A percentile compares a stretch with the other conserved stretches of the same genome.
phyloP scores from a whole-genome alignment of 2,888 invertebrate genomes.

The Agonopterix alstromeriana region DNA sequence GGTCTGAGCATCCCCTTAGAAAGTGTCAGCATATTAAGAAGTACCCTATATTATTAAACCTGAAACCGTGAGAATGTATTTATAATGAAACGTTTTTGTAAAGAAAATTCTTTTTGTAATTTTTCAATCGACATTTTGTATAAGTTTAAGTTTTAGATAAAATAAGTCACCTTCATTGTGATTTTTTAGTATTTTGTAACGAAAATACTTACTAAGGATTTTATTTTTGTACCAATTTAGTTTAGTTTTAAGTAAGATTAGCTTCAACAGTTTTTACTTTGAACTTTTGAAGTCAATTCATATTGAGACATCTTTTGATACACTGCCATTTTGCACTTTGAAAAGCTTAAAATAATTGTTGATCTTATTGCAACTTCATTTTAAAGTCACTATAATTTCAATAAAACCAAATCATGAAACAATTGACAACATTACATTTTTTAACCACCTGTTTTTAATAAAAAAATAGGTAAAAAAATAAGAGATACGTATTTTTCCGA shows the following conservation, averaged over 20 bases:
- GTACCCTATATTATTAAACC: too few species aligned
- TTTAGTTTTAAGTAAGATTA: slow-evolving; percentile 16
- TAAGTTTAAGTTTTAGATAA: slow-evolving; percentile 28
- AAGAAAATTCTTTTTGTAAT: slow-evolving; percentile 7
- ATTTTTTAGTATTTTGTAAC: slow-evolving; percentile 51
- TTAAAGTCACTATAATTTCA: too few species aligned
- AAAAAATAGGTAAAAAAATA: too few species aligned
- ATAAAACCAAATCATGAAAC: too few species aligned
- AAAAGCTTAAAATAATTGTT: slow-evolving; percentile 12
- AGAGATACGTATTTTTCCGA: too few species aligned
- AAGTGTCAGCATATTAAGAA: too few species aligned
- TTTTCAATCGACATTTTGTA: slow-evolving; percentile 7
- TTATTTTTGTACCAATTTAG: slow-evolving; percentile 66
- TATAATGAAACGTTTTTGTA: slow-evolving; percentile 9
- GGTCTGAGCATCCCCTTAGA: too few species aligned
- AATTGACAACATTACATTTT: too few species aligned
- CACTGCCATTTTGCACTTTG: slow-evolving; percentile 58
- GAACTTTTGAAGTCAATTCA: slow-evolving; percentile 29
- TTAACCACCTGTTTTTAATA: too few species aligned
- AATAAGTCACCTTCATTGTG: slow-evolving; percentile 64
- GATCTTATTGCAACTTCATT: too few species aligned
- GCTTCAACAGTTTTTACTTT: slow-evolving; percentile 8
- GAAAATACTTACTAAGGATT: slow-evolving; percentile 31
- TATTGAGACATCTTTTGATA: slow-evolving; percentile 18
- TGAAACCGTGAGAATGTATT: too few species aligned